Evolutionary conservation across 2,797 vertebrate genomes (phyloP).

Genomic region (Muscicapa comitata): DNA sequence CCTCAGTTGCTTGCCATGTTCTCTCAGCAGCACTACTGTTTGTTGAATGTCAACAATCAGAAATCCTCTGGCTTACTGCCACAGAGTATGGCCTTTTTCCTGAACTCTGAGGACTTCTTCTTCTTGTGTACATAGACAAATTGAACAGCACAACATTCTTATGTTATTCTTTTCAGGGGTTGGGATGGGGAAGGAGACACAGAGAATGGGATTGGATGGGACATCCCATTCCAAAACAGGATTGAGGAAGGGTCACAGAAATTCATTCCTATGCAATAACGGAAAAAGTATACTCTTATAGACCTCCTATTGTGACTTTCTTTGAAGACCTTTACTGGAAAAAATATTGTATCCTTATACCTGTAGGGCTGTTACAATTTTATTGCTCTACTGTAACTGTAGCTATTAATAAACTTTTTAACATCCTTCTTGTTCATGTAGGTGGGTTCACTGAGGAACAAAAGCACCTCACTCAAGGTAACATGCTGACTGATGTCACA

Average conservation of each 20-base stretch:
- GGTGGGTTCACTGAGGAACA: background rate
- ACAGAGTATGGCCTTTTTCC: background rate
- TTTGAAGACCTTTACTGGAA: background rate
- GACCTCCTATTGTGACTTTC: background rate
- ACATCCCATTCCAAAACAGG: background rate
- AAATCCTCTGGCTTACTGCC: background rate
- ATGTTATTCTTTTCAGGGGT: accelerated
- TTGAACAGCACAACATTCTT: background rate
- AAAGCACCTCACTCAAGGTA: background rate
- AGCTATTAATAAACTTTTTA: background rate
- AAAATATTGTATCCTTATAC: background rate
- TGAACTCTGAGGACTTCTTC: background rate
- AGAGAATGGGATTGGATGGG: background rate
- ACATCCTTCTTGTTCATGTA: background rate
- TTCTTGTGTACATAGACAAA: background rate
- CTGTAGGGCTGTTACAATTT: background rate
- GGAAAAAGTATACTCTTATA: background rate
- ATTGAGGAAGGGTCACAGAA: background rate
- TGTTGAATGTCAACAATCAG: background rate
- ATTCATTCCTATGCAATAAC: background rate
- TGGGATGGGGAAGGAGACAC: background rate
- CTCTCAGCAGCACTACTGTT: background rate
- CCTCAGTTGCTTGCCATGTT: background rate
- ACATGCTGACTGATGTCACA: background rate
- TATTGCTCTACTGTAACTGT: background rate